Base-by-base conservation (phyloP, 2,888 invertebrate genomes). In the Anthophora plumipes region DNA sequence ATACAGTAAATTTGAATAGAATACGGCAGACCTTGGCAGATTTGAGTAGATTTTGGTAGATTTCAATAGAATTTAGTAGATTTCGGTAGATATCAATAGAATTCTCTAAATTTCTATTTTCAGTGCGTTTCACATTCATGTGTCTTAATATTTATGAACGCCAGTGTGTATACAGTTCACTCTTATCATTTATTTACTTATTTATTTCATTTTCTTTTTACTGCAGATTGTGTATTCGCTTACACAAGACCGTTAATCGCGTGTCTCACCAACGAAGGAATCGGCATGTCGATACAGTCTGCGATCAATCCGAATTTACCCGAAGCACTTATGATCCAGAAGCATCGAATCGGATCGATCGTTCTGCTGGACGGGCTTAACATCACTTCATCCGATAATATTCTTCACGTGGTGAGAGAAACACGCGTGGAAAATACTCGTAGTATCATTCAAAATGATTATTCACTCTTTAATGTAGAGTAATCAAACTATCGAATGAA, bases 301-400 rank as follows among this genome's bases (percentile, higher is more conserved):
- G 83, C 91, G 3, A 80, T 83, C 9, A 90, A 88, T 74, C 90
- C 91, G 4, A 90, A 90, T 70, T 70, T 93, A 69, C 88, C 91
- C 0, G 88, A 91, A 50, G 88, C 87, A n/a, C 78, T 93, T 2
- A 83, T 77, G 20, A 90, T 93, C 50, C 79, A 83, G 57, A 85
- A 88, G 31, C 91, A 92, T 70, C 91, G 93, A 0, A 85, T 93
- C 6, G 92, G 93, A 41, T 91, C 92, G 0, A 86, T 93, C 0
- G 90, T 93, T 12, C 78, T 93, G 31, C 57, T 93, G 12, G 93
- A 93, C 59, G 89, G 88, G 43, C 80, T 93, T 4, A 91, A 93
- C 85, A 68, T 92, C 6, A 91, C 91, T 0, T 85, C 89, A 0
- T 75, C 89, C 9, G 90, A 93, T 11, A 93, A 92, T 71, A 87